Conservation (phyloP, 1,140 invertebrate species). For the Lepidurus arcticus region DNA sequence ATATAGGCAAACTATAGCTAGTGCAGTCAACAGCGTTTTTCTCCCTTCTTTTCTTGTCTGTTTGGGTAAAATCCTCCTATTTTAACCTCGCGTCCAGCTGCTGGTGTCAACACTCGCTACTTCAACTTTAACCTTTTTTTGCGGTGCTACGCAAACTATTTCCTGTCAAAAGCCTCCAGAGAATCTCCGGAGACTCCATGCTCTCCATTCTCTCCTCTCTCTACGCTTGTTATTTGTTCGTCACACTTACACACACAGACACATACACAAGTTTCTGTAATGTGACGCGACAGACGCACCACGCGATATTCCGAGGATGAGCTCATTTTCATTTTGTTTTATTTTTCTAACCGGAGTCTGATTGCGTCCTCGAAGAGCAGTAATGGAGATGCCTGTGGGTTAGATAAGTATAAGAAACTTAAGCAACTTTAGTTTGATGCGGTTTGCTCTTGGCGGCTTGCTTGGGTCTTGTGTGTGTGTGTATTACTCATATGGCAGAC, state of each 20-base stretch:
- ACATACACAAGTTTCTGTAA: neutral
- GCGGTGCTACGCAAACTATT: neutral
- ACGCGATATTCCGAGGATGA: constrained; percentile 8
- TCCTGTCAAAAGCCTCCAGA: neutral
- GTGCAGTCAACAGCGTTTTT: neutral
- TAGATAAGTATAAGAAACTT: neutral
- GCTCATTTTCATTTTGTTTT: constrained; percentile 20
- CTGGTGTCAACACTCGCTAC: constrained; percentile 16
- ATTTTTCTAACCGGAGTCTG: neutral
- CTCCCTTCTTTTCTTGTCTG: neutral
- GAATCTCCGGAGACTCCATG: neutral
- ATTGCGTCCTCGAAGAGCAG: neutral
- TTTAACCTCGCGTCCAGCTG: neutral
- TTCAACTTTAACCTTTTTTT: constrained; percentile 12
- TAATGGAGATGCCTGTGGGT: constrained; percentile 12
- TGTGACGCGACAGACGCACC: constrained; percentile 6
- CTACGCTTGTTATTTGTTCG: neutral
- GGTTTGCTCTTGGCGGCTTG: neutral
- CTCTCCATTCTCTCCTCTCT: too few relatives aligned
- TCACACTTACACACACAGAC: neutral
- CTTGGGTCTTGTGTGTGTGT: neutral
- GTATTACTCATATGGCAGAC: constrained; percentile 18
- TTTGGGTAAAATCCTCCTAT: neutral
- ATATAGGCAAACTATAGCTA: too few relatives aligned
- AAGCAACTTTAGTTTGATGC: neutral